Base-by-base conservation (phyloP, 2,888 invertebrate species). In the Athripsodes cinereus region DNA sequence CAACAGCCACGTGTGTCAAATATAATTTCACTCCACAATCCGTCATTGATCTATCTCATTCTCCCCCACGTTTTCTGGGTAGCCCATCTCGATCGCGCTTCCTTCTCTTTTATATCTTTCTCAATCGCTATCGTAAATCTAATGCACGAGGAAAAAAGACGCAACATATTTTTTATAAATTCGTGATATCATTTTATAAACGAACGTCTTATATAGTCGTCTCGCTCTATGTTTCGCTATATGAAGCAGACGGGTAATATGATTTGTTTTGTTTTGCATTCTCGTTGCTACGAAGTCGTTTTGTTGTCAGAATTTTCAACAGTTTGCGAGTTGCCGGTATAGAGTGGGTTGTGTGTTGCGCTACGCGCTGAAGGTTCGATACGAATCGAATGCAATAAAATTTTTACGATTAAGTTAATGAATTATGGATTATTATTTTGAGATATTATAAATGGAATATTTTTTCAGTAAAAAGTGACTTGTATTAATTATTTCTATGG, bases 281-380 rank as follows among this genome's bases (percentile, higher is more conserved):
- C 40, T 40, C 40, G 13, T 26, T 40, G 53, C 40, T 44, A 50
- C 54, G 50, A 50, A 20, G 58, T 54, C 51, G 54, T 55, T 52
- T 40, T 57, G 55, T 54, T 59, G 58, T 59, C 55, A 3, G 10
- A 55, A 35, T 53, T 53, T 49, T 52, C 52, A 53, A 52, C 58
- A 62, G 62, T 62, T 60, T 56, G 62, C 58, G 47, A 56, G 53
- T 47, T 48, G 60, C 58, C 56, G 60, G 56, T 50, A 22, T 18
- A 21, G 48, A n/a, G 54, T 10, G 16, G 44, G 56, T 18, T 40
- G 61, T 54, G 46, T 44, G 26, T 34, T 20, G 52, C 6, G 49
- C 20, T 34, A 16, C 18, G 13, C 13, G 34, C 11, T 34, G 34
- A n/a, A n/a, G n/a, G n/a, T 26, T 26, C 5, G 3, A 26, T 6